Evolutionary conservation across 2,888 invertebrate genomes (phyloP).

Genomic region (Lasioglossum villosulum): DNA sequence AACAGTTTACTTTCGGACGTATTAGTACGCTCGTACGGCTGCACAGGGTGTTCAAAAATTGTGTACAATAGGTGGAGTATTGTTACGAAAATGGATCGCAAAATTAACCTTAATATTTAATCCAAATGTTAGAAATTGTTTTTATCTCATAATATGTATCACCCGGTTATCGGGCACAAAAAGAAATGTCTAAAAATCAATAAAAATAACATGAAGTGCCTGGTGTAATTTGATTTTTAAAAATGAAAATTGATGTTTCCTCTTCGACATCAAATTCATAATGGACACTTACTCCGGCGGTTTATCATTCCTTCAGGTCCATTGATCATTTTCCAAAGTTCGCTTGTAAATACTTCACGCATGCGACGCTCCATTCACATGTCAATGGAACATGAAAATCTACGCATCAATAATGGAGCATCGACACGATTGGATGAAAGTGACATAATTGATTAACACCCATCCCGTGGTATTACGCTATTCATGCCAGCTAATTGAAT

Average conservation of each 20-base stretch:
- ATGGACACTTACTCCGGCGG: neutral
- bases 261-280: neutral
- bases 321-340: neutral
- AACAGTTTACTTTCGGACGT: neutral
- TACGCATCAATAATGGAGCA: neutral
- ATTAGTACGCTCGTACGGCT: neutral
- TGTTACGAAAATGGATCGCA: no score
- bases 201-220: no score
- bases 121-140: no score
- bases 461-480: neutral
- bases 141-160: no score
- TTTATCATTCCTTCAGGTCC: neutral
- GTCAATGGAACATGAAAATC: slow-evolving; percentile 29
- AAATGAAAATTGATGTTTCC: no score
- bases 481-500: slow-evolving; percentile 1
- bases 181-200: no score
- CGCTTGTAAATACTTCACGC: neutral
- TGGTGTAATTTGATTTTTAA: no score
- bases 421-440: neutral
- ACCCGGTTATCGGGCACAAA: no score
- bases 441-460: slow-evolving; percentile 4
- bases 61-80: no score
- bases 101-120: no score
- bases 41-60: no score
- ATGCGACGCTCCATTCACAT: slow-evolving; percentile 32